These are phyloP conservation scores for Agonopterix arenella DNA, from an alignment of 2,888 invertebrate species.

Conservation along the genomic window DNA sequence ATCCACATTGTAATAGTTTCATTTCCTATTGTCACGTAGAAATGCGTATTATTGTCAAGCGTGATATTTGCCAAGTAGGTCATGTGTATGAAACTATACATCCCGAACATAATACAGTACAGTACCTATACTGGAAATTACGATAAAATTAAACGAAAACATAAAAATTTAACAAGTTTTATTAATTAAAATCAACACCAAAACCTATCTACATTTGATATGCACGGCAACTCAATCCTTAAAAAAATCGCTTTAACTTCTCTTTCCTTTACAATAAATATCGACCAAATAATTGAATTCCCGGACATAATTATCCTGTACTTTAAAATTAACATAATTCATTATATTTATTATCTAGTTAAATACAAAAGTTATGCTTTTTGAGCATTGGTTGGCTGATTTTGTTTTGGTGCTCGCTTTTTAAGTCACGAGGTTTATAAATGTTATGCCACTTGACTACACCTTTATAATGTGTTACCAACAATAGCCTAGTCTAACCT, in stretches of 20 bases:
- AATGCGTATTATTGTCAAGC: too few species aligned
- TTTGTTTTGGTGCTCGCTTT: constrained; percentile 19
- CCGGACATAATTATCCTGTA: constrained; percentile 2
- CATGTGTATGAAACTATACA: too few species aligned
- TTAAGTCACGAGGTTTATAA: not conserved
- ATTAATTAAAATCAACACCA: constrained; percentile 62
- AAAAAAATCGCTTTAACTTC: constrained; percentile 7
- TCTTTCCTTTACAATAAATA: constrained; percentile 7
- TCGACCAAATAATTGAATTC: constrained; percentile 3
- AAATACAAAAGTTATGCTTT: constrained; percentile 29
- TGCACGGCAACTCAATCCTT: constrained; percentile 53
- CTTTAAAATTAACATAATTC: constrained; percentile 28
- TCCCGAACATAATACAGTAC: too few species aligned
- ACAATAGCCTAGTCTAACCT: too few species aligned
- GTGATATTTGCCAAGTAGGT: too few species aligned
- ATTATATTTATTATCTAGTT: constrained; percentile 24
- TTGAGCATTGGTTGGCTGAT: constrained; percentile 28
- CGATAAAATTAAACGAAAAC: constrained; percentile 3
- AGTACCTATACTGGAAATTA: not conserved
- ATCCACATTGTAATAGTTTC: too few species aligned
- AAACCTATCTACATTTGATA: constrained; percentile 68
- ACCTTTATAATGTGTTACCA: too few species aligned
- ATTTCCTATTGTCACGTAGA: too few species aligned
- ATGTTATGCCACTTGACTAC: too few species aligned
- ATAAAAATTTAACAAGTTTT: constrained; percentile 72